Evolutionary conservation across 1,140 invertebrate species (phyloP).

Genomic region (Drosophila mauritiana): DNA sequence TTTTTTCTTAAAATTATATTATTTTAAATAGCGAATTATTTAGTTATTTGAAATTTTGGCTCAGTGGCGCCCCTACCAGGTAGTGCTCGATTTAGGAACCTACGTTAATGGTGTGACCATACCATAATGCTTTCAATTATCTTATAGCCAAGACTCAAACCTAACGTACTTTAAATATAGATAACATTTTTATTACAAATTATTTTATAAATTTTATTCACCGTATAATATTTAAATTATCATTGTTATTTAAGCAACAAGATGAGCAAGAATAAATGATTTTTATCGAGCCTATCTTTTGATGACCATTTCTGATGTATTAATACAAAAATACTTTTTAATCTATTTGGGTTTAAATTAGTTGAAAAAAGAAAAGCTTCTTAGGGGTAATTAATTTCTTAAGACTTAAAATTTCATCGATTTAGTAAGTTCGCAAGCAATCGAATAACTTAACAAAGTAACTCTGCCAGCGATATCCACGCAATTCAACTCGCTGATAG

Average conservation of each 20-base stretch:
- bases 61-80: not conserved
- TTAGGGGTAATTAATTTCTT: no score
- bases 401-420: not conserved
- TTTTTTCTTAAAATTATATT: not conserved
- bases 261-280: no score
- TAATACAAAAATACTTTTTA: no score
- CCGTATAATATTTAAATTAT: not conserved
- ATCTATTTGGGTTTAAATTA: no score
- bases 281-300: no score
- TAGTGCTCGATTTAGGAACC: not conserved
- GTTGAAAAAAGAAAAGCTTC: no score
- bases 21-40: not conserved
- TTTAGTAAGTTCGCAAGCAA: not conserved
- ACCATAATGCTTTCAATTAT: not conserved
- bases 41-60: not conserved
- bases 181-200: not conserved
- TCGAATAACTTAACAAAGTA: slow-evolving; percentile 9
- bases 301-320: no score
- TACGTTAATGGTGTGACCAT: slow-evolving; percentile 4
- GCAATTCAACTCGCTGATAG: slow-evolving; percentile 36
- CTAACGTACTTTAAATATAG: not conserved
- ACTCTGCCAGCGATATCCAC: slow-evolving; percentile 3
- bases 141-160: not conserved
- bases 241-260: no score
- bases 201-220: not conserved